phyloP scores from a whole-genome alignment of 2,888 invertebrate genomes.

The Ypsolopha scabrella region DNA sequence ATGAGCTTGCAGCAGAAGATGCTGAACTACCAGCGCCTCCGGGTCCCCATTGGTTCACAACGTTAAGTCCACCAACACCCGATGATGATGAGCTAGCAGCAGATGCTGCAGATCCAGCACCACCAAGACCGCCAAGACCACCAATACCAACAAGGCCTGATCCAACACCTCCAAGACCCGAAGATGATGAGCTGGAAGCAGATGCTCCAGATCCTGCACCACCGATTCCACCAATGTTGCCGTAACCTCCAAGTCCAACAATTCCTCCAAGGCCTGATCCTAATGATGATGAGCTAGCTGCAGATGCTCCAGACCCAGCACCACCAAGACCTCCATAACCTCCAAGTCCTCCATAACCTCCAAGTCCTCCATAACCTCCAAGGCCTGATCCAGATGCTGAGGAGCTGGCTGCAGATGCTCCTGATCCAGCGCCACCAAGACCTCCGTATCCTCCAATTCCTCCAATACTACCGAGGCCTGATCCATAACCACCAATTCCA shows the following conservation, averaged over 20 bases:
- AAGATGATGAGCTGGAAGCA: constrained; percentile 10
- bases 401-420: too few species aligned
- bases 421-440: too few species aligned
- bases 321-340: not conserved
- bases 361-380: too few species aligned
- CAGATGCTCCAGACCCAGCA: not conserved
- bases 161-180: not conserved
- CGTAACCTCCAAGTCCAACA: too few species aligned
- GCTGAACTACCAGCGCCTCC: not conserved
- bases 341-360: too few species aligned
- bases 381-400: too few species aligned
- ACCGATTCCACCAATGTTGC: not conserved
- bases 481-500: not conserved
- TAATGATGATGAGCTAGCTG: not conserved
- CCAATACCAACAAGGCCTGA: not conserved
- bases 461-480: not conserved
- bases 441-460: not conserved
- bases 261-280: not conserved
- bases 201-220: not conserved
- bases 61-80: not conserved
- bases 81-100: constrained; percentile 4
- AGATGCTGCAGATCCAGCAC: not conserved
- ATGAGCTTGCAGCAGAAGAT: not conserved
- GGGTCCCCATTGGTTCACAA: not conserved
- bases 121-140: not conserved